phyloP scores from a whole-genome alignment of 2,888 invertebrate genomes.

The Malthinus seriepunctatus region DNA sequence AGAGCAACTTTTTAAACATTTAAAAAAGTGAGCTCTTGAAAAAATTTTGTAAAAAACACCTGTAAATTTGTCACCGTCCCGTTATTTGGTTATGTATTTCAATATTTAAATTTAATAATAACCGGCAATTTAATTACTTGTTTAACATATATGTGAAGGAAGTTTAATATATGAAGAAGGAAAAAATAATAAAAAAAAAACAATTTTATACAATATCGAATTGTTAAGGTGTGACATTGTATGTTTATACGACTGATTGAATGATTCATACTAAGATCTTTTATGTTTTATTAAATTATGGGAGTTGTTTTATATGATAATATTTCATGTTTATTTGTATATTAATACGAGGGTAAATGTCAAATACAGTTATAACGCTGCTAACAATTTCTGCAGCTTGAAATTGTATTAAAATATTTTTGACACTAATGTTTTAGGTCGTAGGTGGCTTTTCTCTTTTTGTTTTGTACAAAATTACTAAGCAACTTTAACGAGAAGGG shows the following conservation, averaged over 20 bases:
- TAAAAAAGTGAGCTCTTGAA: no score
- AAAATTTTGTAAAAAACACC: no score
- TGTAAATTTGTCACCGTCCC: no score
- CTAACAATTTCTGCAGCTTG: constrained; percentile 3
- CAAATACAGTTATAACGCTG: constrained; percentile 8
- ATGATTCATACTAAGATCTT: constrained; percentile 29
- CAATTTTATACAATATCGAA: neutral
- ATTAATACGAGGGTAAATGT: neutral
- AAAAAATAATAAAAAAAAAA: neutral
- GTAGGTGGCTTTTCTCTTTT: neutral
- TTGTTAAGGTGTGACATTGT: constrained; percentile 1
- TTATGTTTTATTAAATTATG: constrained; percentile 34
- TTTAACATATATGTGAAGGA: neutral
- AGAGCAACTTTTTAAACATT: no score
- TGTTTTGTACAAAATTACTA: constrained; percentile 9
- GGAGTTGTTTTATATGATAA: constrained; percentile 26
- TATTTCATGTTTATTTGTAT: constrained; percentile 18
- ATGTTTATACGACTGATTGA: constrained; percentile 26
- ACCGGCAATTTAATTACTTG: no score
- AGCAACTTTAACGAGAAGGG: constrained; percentile 17
- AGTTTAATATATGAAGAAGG: neutral
- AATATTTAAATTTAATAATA: no score
- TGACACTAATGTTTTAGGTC: constrained; percentile 13
- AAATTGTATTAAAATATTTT: constrained; percentile 10
- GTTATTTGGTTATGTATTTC: no score